Base-by-base conservation (phyloP, 2,797 vertebrate genomes). In the Spondyliosoma cantharus region DNA sequence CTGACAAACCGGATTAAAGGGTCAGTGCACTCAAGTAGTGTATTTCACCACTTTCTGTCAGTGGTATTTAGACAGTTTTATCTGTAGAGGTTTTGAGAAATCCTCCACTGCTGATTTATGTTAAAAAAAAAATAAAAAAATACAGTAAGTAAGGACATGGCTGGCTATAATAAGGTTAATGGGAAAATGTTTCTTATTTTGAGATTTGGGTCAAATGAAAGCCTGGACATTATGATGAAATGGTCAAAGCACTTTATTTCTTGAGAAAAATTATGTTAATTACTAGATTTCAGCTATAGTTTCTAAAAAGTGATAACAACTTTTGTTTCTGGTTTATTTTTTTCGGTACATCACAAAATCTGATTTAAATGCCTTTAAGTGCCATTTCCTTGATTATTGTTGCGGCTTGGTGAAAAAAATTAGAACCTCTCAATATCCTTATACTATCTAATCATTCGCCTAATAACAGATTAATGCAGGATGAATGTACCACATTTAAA, bases 1-100 rank as follows among this genome's bases (percentile, higher is more conserved):
- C 82, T 87, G 87, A 84, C 90, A 92, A 81, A 76, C 37, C 48
- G 15, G 49, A 91, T 90, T 84, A 89, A 76, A 73, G 63, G 69
- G 74, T 90, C 76, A 81, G 50, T 79, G 79, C 81, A 25, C 73
- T 81, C 16, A 69, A 71, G 24, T 68, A 49, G 68, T 15, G 14
- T 49, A 49, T 74, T 71, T 62, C 32, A 52, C 20, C 12, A 57
- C 57, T 54, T 24, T 49, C 65, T 80, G 64, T 19, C 43, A 42
- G 37, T 62, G 65, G 68, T 63, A n/a, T 17, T 3, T 1, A 45
- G 19, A 0, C 13, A 20, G 60, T 22, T 59, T n/a, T 50, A 46
- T 57, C 16, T 54, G 49, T 12, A 24, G 25, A 29, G 3, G 49
- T 58, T 62, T 25, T 37, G 29, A 67, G 20, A 37, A 46, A 73